Conservation (phyloP, 2,888 invertebrate species). For the Cynaeus angustus region DNA sequence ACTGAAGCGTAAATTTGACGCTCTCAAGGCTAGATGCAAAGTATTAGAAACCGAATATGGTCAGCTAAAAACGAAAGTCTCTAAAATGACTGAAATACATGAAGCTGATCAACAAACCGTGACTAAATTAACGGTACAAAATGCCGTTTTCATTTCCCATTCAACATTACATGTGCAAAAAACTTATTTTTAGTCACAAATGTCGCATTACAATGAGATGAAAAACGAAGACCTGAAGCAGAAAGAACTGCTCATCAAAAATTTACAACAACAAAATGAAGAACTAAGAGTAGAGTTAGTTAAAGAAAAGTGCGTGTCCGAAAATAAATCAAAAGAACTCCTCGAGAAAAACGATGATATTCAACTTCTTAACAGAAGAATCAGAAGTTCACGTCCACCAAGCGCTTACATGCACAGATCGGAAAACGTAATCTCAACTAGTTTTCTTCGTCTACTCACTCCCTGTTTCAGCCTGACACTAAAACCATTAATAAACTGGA, state of each 20-base stretch:
- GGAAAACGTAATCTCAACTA: constrained; percentile 35
- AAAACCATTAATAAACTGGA: constrained; percentile 73
- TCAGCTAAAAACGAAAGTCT: constrained; percentile 75
- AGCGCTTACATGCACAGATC: constrained; percentile 49
- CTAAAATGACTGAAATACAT: constrained; percentile 77
- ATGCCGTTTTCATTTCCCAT: too few species aligned
- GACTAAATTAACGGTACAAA: constrained; percentile 75
- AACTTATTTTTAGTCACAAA: constrained; percentile 72
- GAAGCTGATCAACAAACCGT: constrained; percentile 79
- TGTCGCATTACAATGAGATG: constrained; percentile 73
- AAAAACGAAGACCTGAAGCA: constrained; percentile 72
- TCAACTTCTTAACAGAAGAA: constrained; percentile 72
- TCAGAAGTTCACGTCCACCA: constrained; percentile 55
- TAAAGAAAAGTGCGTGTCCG: constrained; percentile 73
- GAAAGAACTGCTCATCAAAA: constrained; percentile 72
- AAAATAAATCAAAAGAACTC: constrained; percentile 72
- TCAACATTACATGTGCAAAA: too few species aligned
- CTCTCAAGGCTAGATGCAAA: constrained; percentile 79
- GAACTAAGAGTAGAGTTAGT: constrained; percentile 65
- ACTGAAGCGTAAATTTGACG: constrained; percentile 78
- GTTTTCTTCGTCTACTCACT: neutral
- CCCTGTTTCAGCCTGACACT: constrained; percentile 36
- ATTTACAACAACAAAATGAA: constrained; percentile 67
- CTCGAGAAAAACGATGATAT: constrained; percentile 73
- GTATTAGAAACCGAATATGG: constrained; percentile 80